Percentiles rank a stretch among this genome's conserved stretches.
Evolutionary conservation across 2,888 invertebrate species (phyloP).

Genomic region (Digitonthophagus gazella): DNA sequence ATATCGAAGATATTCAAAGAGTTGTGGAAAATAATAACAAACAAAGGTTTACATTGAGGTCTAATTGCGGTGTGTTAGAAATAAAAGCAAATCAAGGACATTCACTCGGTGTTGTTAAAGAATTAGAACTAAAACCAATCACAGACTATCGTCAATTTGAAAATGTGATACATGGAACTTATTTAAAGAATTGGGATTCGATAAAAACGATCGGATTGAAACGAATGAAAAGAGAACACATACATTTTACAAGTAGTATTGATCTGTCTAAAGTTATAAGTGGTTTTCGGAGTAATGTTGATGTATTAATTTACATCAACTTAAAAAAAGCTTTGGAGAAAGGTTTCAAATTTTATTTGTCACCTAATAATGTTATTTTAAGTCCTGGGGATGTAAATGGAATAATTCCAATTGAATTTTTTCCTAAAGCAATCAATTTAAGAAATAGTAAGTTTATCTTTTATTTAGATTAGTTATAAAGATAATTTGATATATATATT

Average conservation of each 20-base stretch:
- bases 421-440: conserved; percentile 59
- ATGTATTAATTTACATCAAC: conserved; percentile 70
- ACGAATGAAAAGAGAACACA: conserved; percentile 73
- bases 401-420: conserved; percentile 64
- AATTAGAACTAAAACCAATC: conserved; percentile 51
- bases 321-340: conserved; percentile 60
- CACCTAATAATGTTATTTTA: conserved; percentile 75
- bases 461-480: no score
- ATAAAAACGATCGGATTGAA: conserved; percentile 66
- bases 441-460: conserved; percentile 35
- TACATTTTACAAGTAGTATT: conserved; percentile 70
- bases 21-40: conserved; percentile 69
- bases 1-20: conserved; percentile 57
- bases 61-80: conserved; percentile 52
- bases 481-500: not conserved
- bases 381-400: conserved; percentile 67
- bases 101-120: conserved; percentile 54
- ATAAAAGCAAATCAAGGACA: conserved; percentile 85
- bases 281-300: conserved; percentile 62
- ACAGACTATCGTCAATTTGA: conserved; percentile 48
- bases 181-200: conserved; percentile 59
- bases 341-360: conserved; percentile 67
- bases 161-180: conserved; percentile 75
- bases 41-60: conserved; percentile 62
- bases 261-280: conserved; percentile 57